Conservation (phyloP, 1,140 invertebrate species). For the Coelopa frigida region DNA sequence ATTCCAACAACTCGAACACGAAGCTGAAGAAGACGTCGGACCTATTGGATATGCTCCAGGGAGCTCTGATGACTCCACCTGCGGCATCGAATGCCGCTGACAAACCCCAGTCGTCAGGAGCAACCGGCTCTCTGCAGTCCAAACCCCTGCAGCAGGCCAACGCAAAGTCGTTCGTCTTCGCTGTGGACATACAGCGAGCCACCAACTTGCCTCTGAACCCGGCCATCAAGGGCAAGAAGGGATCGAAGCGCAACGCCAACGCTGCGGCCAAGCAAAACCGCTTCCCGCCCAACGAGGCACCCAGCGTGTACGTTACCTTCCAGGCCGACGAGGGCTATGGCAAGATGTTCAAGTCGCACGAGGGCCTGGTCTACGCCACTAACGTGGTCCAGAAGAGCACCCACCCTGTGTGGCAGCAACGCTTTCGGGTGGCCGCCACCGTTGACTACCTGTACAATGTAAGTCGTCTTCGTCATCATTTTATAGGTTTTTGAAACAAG, state of each 20-base stretch:
- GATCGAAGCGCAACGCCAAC: constrained; percentile 18
- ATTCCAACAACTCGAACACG: no score
- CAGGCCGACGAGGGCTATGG: constrained; percentile 40
- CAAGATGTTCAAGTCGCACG: constrained; percentile 34
- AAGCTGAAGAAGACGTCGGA: constrained; percentile 37
- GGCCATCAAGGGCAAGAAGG: constrained; percentile 34
- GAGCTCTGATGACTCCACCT: constrained; percentile 19
- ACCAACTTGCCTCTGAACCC: constrained; percentile 50
- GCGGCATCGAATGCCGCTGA: background rate
- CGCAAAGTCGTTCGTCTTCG: constrained; percentile 40
- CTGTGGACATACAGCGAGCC: constrained; percentile 51
- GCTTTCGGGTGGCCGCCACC: constrained; percentile 48
- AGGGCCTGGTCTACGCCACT: constrained; percentile 46
- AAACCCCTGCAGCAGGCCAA: constrained; percentile 4
- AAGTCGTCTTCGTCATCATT: no score
- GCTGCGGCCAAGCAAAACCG: constrained; percentile 22
- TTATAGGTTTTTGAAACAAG: no score
- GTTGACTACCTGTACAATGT: constrained; percentile 52
- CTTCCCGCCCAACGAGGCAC: constrained; percentile 42
- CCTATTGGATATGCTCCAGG: constrained; percentile 46
- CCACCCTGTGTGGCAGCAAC: constrained; percentile 52
- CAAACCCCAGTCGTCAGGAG: background rate
- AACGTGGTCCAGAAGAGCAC: constrained; percentile 48
- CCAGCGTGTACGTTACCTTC: constrained; percentile 56
- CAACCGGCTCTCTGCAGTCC: background rate